phyloP scores from a whole-genome alignment of 2,113 vertebrate species.

The Daphoenositta chrysoptera region DNA sequence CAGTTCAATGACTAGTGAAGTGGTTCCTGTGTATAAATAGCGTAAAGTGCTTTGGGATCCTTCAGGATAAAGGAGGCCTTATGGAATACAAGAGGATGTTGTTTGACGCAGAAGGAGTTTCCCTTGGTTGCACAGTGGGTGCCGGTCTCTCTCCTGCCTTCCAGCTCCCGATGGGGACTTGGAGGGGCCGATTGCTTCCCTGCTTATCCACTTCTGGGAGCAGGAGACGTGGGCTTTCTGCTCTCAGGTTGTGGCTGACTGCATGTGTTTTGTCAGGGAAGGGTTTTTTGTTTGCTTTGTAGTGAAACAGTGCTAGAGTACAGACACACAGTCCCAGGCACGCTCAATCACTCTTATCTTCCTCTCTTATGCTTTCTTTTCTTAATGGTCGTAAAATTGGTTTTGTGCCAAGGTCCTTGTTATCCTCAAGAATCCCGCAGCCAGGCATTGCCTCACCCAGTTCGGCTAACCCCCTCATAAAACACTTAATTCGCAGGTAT shows the following conservation, averaged over 20 bases:
- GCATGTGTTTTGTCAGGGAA: neutral
- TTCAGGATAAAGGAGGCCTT: slow-evolving; percentile 55
- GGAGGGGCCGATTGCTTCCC: neutral
- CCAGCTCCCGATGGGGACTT: neutral
- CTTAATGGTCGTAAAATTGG: neutral
- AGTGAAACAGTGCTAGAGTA: neutral
- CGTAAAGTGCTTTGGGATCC: neutral
- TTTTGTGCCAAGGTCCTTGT: neutral
- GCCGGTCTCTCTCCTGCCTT: neutral
- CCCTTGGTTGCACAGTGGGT: neutral
- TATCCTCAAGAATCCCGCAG: neutral
- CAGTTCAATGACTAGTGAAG: slow-evolving; percentile 37
- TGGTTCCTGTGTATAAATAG: slow-evolving; percentile 62
- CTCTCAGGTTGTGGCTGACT: neutral
- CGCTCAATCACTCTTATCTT: rapidly evolving
- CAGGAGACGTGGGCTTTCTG: neutral
- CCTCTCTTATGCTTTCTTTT: neutral
- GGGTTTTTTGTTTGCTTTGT: neutral
- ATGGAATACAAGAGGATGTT: slow-evolving; percentile 22
- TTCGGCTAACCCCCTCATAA: neutral
- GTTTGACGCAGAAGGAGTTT: neutral
- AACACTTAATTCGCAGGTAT: neutral
- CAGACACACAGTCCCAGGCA: neutral
- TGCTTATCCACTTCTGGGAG: neutral
- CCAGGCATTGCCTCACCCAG: neutral